Evolutionary conservation across 2,113 vertebrate genomes (phyloP).

Genomic region (Rostratula benghalensis): DNA sequence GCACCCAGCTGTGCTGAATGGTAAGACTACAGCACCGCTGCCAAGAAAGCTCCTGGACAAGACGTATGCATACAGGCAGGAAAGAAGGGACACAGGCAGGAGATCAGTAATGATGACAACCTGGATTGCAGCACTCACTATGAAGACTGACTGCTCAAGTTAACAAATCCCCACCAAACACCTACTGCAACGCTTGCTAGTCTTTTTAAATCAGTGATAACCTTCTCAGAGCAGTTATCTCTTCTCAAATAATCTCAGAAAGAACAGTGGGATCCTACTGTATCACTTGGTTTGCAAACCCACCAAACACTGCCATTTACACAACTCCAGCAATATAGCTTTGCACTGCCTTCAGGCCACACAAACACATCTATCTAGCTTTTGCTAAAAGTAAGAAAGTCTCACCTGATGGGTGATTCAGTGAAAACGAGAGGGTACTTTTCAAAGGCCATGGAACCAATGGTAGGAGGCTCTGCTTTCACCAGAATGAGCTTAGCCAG

Average conservation of each 20-base stretch:
- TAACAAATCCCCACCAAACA: not conserved
- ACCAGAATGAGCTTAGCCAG: slow-evolving; percentile 88
- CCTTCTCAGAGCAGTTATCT: not conserved
- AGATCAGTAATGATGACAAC: not conserved
- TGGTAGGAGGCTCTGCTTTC: slow-evolving; percentile 89
- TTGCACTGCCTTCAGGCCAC: not conserved
- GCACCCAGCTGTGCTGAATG: not conserved
- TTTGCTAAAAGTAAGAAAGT: not conserved
- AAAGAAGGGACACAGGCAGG: not conserved
- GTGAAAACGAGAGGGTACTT: slow-evolving; percentile 91
- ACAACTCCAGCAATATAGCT: not conserved
- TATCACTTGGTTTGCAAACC: not conserved
- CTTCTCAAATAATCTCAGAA: not conserved
- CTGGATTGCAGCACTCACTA: not conserved
- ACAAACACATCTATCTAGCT: not conserved
- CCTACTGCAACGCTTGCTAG: fast-evolving
- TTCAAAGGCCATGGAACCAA: slow-evolving; percentile 92
- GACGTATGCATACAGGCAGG: not conserved
- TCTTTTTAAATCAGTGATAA: not conserved
- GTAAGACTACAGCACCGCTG: not conserved
- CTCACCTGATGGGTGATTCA: slow-evolving; percentile 78
- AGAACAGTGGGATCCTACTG: not conserved
- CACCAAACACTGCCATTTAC: not conserved
- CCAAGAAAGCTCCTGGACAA: not conserved
- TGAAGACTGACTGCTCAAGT: not conserved